Evolutionary conservation across 2,797 vertebrate genomes (phyloP), one percentile per base, ranked within the genome.

Genomic region (Champsocephalus esox): DNA sequence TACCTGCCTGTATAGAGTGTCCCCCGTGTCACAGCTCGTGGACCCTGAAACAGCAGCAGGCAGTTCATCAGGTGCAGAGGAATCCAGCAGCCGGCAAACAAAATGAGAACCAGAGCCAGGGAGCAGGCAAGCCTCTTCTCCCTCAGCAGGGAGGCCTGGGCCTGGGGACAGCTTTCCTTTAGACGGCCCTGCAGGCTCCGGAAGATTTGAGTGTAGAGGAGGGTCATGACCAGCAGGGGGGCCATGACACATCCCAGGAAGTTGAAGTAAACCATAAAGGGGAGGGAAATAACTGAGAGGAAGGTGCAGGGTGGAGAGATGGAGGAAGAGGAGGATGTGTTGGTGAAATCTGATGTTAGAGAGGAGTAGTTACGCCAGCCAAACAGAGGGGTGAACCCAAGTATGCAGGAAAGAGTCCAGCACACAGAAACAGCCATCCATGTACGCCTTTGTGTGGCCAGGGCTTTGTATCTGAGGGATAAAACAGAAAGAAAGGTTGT

Each of bases 261-360:
- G 82, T 91, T 90, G 70, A 97, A 95, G 69, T 96, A 97, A 1
- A 97, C 94, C 95, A 97, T 94, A 84, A 95, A 97, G 7, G 96
- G 93, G 89, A 96, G 94, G 11, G 88, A 89, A 24, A 97, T 84
- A 3, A 96, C 95, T 0, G 88, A 76, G 3, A 49, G 43, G 74
- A 97, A 98, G 0, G 0, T 49, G 69, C 95, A 97, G 0, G 10
- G 7, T 1, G 88, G 61, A 1, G 11, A 6, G 46, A 6, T 68
- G 1, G 16, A 2, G 32, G 66, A 89, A 5, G 73, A 14, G 34
- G 73, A 61, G 14, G 34, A 41, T 52, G 65, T 80, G 1, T 50
- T 49, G 32, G 58, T 91, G 50, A 63, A 70, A 45, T 61, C n/a
- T 0, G 70, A 67, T 10, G 46, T 16, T 17, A 7, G 17, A 46